Base-by-base conservation (phyloP, 2,888 invertebrate species). In the Coremacera marginata region DNA sequence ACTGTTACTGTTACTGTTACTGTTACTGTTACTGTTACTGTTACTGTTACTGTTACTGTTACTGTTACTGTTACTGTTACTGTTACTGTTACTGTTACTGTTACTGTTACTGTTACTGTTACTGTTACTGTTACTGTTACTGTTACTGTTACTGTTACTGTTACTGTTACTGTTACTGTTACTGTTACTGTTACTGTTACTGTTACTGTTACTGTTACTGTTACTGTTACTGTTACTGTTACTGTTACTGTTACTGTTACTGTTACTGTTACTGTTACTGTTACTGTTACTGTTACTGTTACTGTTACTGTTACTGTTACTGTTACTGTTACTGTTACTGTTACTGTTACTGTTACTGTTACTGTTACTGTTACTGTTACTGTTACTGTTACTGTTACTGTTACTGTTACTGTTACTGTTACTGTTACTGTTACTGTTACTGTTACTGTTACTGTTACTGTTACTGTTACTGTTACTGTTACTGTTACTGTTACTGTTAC, bases 181-280 rank as follows among this genome's bases (percentile, higher is more conserved):
- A 62, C 25, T 62, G n/a, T 62, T 62, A 19, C 62, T 62, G 62
- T 62, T 19, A 19, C 25, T 62, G 62, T 62, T 62, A 19, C 57
- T 16, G 25, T 71, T 57, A n/a, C 37, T 72, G 34, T 72, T 51
- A 44, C 22, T 72, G 62, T 62, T 44, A 52, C 34, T 55, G 16
- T 16, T 19, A 16, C 11, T 63, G 63, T 51, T 49, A 16, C 31
- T 72, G 44, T 72, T 34, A n/a, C 44, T 31, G 31, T n/a, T 55
- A 55, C 55, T 55, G 19, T 52, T 52, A 4, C 55, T 70, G 55
- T 70, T 55, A 25, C 37, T 68, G 44, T 68, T 68, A n/a, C 37
- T 68, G 25, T 51, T 55, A 55, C 55, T 68, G 44, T 68, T 68
- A 37, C 34, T 68, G 44, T 68, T 68, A 62, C 25, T 62, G 25